phyloP scores from a whole-genome alignment of 2,888 invertebrate genomes.

The Apoda limacodes region DNA sequence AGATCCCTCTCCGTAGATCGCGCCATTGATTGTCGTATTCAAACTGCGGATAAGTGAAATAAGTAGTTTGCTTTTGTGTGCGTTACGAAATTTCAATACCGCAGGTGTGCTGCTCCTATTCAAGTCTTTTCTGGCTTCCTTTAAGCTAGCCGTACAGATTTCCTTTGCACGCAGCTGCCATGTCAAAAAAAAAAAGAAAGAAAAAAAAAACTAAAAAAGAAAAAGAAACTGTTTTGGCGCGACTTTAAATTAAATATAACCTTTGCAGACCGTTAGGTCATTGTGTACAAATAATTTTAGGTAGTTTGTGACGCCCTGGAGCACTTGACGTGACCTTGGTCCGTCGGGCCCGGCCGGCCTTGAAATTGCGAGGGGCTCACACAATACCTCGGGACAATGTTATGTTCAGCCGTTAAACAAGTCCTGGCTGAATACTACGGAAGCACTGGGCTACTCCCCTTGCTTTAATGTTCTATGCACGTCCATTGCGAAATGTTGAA shows the following conservation, averaged over 20 bases:
- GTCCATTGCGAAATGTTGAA: conserved; percentile 19
- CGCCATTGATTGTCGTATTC: conserved; percentile 30
- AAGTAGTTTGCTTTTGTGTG: conserved; percentile 22
- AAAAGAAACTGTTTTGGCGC: too few species aligned
- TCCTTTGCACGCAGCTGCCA: conserved; percentile 29
- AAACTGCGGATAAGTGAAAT: conserved; percentile 28
- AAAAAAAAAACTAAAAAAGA: too few species aligned
- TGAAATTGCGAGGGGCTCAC: conserved; percentile 20
- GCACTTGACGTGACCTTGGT: neutral
- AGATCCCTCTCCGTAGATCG: conserved; percentile 22
- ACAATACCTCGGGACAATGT: conserved; percentile 20
- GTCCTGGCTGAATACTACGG: conserved; percentile 29
- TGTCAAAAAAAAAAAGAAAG: conserved; percentile 5
- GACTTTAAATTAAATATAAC: too few species aligned
- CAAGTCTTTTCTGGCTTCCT: conserved; percentile 21
- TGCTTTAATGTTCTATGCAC: conserved; percentile 15
- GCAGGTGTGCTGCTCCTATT: conserved; percentile 31
- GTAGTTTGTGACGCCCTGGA: neutral
- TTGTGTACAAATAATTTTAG: too few species aligned
- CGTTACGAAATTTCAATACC: conserved; percentile 20
- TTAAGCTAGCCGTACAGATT: conserved; percentile 18
- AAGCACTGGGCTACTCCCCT: conserved; percentile 28
- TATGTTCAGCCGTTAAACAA: conserved; percentile 29
- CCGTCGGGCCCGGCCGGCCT: conserved; percentile 26
- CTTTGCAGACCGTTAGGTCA: too few species aligned